Evolutionary conservation across 2,113 vertebrate genomes (phyloP).

Genomic region (Crotalus helleri): DNA sequence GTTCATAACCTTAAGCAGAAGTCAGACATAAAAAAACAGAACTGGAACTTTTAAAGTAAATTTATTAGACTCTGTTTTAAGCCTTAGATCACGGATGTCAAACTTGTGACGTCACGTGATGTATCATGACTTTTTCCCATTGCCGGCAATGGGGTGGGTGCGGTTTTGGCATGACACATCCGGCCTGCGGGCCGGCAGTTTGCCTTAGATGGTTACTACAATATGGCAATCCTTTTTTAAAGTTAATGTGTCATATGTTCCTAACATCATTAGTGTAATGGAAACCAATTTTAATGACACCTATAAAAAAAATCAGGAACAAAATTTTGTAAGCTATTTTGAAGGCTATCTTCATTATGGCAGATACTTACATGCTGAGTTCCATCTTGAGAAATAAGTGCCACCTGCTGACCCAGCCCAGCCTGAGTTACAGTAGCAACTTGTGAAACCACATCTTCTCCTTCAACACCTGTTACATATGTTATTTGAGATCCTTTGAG

Average conservation of each 20-base stretch:
- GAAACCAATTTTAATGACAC: neutral
- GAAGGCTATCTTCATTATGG: constrained; percentile 1
- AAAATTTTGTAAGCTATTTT: neutral
- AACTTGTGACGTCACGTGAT: too few species aligned
- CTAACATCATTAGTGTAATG: neutral
- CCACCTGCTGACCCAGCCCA: constrained; percentile 87
- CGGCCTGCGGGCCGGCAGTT: too few species aligned
- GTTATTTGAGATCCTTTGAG: constrained; percentile 80
- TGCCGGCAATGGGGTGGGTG: too few species aligned
- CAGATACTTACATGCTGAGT: constrained; percentile 85
- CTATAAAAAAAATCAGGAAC: neutral
- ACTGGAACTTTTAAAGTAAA: neutral
- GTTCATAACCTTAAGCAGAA: neutral
- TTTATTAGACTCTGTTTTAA: neutral
- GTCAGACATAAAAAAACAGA: neutral
- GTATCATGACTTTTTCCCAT: too few species aligned
- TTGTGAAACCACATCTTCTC: constrained; percentile 86
- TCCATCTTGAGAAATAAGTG: constrained; percentile 94
- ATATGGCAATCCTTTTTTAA: neutral
- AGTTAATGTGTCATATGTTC: neutral
- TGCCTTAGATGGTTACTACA: neutral
- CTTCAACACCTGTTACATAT: constrained; percentile 85
- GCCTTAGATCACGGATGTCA: neutral
- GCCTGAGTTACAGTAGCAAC: constrained; percentile 80
- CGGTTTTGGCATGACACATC: too few species aligned